Conservation (phyloP, 2,888 invertebrate genomes). For the Lomographa bimaculata region DNA sequence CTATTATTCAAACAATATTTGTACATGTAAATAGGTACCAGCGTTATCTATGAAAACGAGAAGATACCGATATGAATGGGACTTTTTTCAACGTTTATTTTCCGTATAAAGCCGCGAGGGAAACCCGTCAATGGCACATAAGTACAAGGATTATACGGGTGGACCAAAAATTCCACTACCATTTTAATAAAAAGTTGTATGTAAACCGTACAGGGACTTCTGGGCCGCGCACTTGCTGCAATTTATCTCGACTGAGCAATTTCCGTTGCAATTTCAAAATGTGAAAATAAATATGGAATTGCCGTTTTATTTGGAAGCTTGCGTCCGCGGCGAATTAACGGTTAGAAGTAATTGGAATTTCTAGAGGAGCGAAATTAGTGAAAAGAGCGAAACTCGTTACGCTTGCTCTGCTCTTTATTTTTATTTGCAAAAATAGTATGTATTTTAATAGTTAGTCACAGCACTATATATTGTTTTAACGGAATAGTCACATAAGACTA, state of each 20-base stretch:
- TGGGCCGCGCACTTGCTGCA: conserved; percentile 12
- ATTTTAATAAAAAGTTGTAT: not conserved
- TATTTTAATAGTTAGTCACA: too few relatives aligned
- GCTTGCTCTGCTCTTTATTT: too few relatives aligned
- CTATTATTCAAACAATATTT: too few relatives aligned
- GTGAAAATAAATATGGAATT: conserved; percentile 29
- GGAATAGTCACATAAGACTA: too few relatives aligned
- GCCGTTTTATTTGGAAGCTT: conserved; percentile 22
- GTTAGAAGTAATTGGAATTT: conserved; percentile 23
- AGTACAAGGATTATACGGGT: not conserved
- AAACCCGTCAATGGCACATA: conserved; percentile 3
- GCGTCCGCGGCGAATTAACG: conserved; percentile 20
- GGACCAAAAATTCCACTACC: conserved; percentile 1
- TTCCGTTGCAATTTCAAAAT: conserved; percentile 34
- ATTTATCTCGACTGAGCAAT: conserved; percentile 32
- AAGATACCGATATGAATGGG: not conserved
- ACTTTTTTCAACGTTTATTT: not conserved
- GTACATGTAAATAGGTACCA: too few relatives aligned
- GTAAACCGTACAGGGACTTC: conserved; percentile 1
- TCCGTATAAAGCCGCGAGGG: not conserved
- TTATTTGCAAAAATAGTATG: too few relatives aligned
- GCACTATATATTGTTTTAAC: too few relatives aligned
- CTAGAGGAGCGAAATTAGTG: conserved; percentile 4
- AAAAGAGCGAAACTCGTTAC: not conserved
- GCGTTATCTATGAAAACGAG: too few relatives aligned